These are phyloP conservation scores for Cephus sareptanus DNA, from an alignment of 2,888 invertebrate species.

Conservation along the genomic window DNA sequence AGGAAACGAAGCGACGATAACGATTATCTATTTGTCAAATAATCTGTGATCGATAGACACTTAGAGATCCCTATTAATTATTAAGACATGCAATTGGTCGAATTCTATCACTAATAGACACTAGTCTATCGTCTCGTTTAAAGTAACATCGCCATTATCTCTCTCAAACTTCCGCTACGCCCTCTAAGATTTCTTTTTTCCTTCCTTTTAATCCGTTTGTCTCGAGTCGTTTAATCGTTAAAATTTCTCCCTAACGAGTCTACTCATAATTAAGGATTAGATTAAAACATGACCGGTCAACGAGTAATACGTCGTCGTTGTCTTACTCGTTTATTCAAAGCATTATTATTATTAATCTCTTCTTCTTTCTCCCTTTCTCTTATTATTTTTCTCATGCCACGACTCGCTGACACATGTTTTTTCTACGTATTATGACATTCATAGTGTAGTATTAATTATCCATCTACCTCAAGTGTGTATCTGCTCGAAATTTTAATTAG, in stretches of 20 bases:
- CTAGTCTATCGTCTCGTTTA: slow-evolving; percentile 30
- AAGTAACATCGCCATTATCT: background rate
- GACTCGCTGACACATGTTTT: background rate
- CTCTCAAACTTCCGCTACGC: background rate
- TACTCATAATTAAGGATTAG: background rate
- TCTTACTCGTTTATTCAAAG: background rate
- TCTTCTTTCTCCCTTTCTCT: background rate
- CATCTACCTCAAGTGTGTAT: background rate
- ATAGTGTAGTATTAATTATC: background rate
- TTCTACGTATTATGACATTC: background rate
- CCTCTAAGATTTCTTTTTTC: background rate
- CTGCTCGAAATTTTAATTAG: background rate
- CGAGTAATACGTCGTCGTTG: slow-evolving; percentile 4
- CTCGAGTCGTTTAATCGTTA: background rate
- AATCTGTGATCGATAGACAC: background rate
- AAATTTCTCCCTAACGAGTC: background rate
- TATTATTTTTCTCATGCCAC: background rate
- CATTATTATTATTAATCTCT: slow-evolving; percentile 8
- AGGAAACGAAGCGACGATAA: background rate
- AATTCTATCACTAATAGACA: slow-evolving; percentile 52
- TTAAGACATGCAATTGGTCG: slow-evolving; percentile 59
- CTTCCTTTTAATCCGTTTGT: background rate
- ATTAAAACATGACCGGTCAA: background rate
- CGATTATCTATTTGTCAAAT: background rate
- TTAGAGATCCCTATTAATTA: slow-evolving; percentile 32